Conservation (phyloP, 2,113 vertebrate genomes). For the Nibea albiflora region DNA sequence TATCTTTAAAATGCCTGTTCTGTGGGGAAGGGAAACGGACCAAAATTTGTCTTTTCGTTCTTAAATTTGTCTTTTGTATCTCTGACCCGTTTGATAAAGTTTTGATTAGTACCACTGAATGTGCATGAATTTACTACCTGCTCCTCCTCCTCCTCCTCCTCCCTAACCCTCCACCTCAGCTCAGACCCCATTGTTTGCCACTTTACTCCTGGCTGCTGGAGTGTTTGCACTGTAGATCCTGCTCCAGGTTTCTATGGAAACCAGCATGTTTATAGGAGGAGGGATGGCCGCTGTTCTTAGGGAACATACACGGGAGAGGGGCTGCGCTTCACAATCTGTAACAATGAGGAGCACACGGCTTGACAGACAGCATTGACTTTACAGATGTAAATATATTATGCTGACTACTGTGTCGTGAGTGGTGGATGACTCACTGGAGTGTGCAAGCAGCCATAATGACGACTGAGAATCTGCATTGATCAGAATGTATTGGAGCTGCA, state of each 20-base stretch:
- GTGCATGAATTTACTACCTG: slow-evolving; percentile 14
- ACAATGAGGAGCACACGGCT: slow-evolving; percentile 8
- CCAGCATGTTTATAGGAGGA: slow-evolving; percentile 72
- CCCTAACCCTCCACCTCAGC: slow-evolving; percentile 28
- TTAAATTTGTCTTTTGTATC: not conserved
- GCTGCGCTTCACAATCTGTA: slow-evolving; percentile 7
- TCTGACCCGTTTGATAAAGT: not conserved
- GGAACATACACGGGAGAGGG: slow-evolving; percentile 8
- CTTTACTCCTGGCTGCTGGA: slow-evolving; percentile 56
- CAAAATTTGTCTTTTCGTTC: too few relatives aligned
- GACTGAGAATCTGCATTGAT: slow-evolving; percentile 7
- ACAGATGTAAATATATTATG: not conserved
- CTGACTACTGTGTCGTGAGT: not conserved
- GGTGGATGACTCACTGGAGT: not conserved
- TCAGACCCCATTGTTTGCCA: slow-evolving; percentile 41
- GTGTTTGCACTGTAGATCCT: slow-evolving; percentile 75
- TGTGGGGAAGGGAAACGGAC: not conserved
- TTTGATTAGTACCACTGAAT: not conserved
- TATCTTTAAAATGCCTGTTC: not conserved
- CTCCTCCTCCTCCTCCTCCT: slow-evolving; percentile 3
- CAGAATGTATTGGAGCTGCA: slow-evolving; percentile 20
- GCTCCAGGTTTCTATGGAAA: slow-evolving; percentile 77
- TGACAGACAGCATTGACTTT: slow-evolving; percentile 16
- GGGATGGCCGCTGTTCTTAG: slow-evolving; percentile 30
- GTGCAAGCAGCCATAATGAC: not conserved